phyloP scores from a whole-genome alignment of 35 echinoderm and acorn worm genomes.

The Lytechinus pictus region DNA sequence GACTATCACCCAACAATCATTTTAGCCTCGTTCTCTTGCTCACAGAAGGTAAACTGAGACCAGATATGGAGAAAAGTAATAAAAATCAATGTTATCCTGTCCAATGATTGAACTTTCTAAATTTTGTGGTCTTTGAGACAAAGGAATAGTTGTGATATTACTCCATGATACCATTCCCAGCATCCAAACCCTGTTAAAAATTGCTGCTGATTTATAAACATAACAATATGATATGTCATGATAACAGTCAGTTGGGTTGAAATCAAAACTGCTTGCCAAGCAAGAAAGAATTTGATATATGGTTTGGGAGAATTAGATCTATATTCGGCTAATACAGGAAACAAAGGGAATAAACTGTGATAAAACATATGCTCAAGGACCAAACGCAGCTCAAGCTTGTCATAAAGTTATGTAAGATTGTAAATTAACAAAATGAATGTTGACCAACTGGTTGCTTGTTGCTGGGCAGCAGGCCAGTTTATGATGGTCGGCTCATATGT shows the following conservation, averaged over 20 bases:
- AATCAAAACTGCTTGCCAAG: slow-evolving; percentile 1
- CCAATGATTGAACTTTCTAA: background rate
- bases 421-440: slow-evolving; percentile 36
- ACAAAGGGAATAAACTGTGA: slow-evolving; percentile 13
- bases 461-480: slow-evolving; percentile 19
- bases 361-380: slow-evolving; percentile 37
- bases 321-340: background rate
- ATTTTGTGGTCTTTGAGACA: slow-evolving; percentile 6
- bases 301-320: background rate
- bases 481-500: slow-evolving; percentile 4
- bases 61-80: background rate
- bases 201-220: background rate
- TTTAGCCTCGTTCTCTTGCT: background rate
- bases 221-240: slow-evolving; percentile 18
- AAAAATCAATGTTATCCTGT: slow-evolving; percentile 12
- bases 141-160: background rate
- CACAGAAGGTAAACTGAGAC: background rate
- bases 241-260: background rate
- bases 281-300: slow-evolving; percentile 8
- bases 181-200: background rate
- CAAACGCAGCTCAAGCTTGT: background rate
- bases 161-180: background rate
- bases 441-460: slow-evolving; percentile 44
- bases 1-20: background rate
- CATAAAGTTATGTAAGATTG: slow-evolving; percentile 55